Evolutionary conservation across 1,140 invertebrate species (phyloP), one percentile per base, ranked within the genome.

Genomic region (Hylyphantes graminicola): DNA sequence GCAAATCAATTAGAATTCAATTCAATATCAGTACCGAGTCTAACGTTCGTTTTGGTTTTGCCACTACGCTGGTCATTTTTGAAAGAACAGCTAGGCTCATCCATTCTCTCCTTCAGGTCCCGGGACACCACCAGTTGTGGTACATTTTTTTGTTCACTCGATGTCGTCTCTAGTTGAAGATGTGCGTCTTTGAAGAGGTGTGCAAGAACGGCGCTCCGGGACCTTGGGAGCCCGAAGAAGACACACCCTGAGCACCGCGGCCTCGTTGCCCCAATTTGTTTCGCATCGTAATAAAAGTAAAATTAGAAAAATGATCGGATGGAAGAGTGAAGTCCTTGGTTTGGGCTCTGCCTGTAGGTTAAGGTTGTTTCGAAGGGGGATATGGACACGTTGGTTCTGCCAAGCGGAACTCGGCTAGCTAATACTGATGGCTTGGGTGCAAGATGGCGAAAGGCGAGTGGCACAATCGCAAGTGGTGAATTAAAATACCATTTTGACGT

Each of bases 181-280:
- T 35, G 5, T n/a, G n/a, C 15, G 48, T 21, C 54, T 21, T 35
- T 35, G 35, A 35, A 35, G 5, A 35, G 5, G 35, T 35, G 35
- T 35, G 35, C 35, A 35, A 35, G 35, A 35, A 35, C 35, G n/a
- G n/a, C n/a, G n/a, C n/a, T n/a, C n/a, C n/a, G 54, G 68, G 70
- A 74, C 80, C 80, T 83, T 83, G 80, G 61, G 65, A 70, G 70
- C 57, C 19, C 10, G 79, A 73, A 70, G 68, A 81, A 68, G 79
- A 81, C 80, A 83, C 80, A 83, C 80, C 80, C 80, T 55, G 67
- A 19, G 61, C 63, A 57, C 61, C 63, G n/a, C 48, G 80, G 75
- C 80, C 80, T 83, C 80, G 80, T 83, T 83, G 80, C 75, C 80
- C 72, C 57, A 83, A 83, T 83, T 83, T 83, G 80, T 83, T 74